These are phyloP conservation scores for Liodrosophila aerea DNA, from an alignment of 2,888 invertebrate genomes.

Conservation along the genomic window DNA sequence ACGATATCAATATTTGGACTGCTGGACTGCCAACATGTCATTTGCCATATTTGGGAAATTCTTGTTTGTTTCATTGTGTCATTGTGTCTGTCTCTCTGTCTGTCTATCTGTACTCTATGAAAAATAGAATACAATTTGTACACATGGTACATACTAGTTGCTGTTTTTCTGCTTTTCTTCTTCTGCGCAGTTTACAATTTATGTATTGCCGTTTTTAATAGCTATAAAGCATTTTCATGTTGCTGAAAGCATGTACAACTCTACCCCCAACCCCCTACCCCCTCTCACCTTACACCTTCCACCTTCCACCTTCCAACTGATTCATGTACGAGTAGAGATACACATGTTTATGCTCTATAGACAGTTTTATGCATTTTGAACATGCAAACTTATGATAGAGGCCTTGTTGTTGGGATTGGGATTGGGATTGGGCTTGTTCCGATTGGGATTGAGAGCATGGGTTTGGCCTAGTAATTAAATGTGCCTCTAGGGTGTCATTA, in stretches of 20 bases:
- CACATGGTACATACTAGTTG: slow-evolving; percentile 15
- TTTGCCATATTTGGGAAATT: slow-evolving; percentile 32
- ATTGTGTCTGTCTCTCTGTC: too few species aligned
- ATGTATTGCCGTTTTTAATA: slow-evolving; percentile 66
- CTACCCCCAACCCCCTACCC: slow-evolving; percentile 9
- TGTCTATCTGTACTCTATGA: too few species aligned
- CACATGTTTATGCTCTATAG: slow-evolving; percentile 30
- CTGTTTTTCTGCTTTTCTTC: slow-evolving; percentile 4
- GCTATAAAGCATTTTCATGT: slow-evolving; percentile 74
- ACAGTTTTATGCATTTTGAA: slow-evolving; percentile 67
- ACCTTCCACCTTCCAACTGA: background rate
- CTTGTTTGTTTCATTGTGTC: slow-evolving; percentile 25
- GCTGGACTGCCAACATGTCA: slow-evolving; percentile 35
- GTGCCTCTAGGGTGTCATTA: slow-evolving; percentile 54
- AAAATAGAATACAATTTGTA: slow-evolving; percentile 31
- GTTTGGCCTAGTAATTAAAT: slow-evolving; percentile 47
- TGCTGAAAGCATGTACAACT: slow-evolving; percentile 56
- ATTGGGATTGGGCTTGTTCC: slow-evolving; percentile 6
- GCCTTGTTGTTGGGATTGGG: slow-evolving; percentile 4
- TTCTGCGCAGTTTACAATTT: slow-evolving; percentile 56
- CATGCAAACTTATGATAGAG: slow-evolving; percentile 55
- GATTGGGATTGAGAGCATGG: background rate
- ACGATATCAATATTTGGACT: slow-evolving; percentile 40
- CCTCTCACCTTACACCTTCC: background rate
- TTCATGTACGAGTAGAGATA: slow-evolving; percentile 24